Conservation (phyloP, 2,113 vertebrate species). For the Hemichromis elongatus region DNA sequence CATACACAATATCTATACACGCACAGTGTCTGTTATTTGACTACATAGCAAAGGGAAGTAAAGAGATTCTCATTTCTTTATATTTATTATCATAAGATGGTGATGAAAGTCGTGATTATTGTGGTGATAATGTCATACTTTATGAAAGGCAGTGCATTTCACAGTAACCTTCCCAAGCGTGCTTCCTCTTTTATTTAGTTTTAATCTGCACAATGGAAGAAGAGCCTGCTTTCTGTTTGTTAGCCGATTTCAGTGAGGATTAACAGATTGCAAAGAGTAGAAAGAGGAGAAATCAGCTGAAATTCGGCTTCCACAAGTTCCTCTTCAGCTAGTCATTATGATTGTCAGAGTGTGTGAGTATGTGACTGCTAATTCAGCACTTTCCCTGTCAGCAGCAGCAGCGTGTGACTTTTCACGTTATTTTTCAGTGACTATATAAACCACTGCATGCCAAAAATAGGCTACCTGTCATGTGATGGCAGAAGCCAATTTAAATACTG, state of each 20-base stretch:
- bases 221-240: background rate
- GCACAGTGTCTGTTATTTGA: background rate
- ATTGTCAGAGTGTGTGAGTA: background rate
- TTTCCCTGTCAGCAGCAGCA: background rate
- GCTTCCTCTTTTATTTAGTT: background rate
- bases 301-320: background rate
- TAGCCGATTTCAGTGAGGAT: background rate
- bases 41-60: background rate
- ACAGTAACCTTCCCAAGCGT: too few species aligned
- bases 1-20: background rate
- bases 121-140: too few species aligned
- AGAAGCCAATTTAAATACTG: background rate
- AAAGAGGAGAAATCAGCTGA: background rate
- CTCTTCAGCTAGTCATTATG: background rate
- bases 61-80: background rate
- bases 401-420: background rate
- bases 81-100: too few species aligned
- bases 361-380: background rate
- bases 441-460: background rate
- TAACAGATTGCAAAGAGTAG: background rate
- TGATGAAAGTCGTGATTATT: too few species aligned
- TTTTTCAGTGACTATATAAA: background rate
- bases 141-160: too few species aligned
- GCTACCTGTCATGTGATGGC: background rate
- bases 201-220: background rate